phyloP scores from a whole-genome alignment of 2,888 invertebrate species.

The Hesperia comma region DNA sequence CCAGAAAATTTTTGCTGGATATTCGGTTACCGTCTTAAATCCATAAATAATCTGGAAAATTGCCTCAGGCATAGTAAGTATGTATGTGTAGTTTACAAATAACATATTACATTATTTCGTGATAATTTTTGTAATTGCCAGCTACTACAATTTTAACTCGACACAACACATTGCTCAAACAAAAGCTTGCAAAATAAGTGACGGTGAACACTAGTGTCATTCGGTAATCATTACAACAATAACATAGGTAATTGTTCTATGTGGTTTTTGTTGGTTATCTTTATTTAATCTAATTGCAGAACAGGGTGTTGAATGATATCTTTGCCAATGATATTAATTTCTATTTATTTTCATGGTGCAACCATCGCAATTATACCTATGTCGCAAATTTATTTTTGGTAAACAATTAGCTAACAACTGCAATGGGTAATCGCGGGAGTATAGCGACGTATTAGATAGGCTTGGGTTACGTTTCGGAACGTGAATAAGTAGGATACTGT shows the following conservation, averaged over 20 bases:
- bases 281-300: neutral
- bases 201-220: neutral
- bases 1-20: no score
- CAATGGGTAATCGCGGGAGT: no score
- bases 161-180: slow-evolving; percentile 8
- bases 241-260: neutral
- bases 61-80: neutral
- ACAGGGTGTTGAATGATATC: neutral
- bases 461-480: no score
- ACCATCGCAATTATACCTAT: neutral
- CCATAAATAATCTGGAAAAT: neutral
- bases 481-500: no score
- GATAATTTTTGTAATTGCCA: neutral
- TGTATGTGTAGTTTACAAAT: neutral
- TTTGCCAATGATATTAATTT: neutral
- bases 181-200: slow-evolving; percentile 8
- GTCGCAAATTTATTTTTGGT: no score
- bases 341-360: neutral
- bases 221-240: neutral
- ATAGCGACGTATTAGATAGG: no score
- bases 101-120: neutral
- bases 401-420: no score
- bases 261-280: neutral
- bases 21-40: no score
- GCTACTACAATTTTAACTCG: slow-evolving; percentile 8